phyloP scores from a whole-genome alignment of 2,113 vertebrate genomes.

The Petroica traversi region DNA sequence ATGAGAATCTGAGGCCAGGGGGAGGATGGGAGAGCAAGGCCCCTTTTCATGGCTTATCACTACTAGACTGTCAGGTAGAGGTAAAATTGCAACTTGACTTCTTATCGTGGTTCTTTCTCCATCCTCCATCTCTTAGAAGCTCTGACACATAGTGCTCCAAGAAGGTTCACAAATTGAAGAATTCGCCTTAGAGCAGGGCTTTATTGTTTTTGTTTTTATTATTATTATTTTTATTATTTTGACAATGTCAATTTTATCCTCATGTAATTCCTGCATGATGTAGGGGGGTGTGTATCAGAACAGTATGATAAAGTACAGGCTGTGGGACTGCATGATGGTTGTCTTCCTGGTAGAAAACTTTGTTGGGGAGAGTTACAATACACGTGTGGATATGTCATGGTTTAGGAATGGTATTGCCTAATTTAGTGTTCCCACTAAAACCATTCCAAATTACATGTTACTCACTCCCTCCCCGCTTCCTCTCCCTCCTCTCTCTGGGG shows the following conservation, averaged over 20 bases:
- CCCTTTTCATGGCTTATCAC: neutral
- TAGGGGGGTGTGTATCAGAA: neutral
- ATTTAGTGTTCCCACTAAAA: neutral
- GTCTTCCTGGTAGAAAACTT: neutral
- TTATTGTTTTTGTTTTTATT: neutral
- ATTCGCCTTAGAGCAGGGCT: neutral
- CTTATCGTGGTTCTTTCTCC: neutral
- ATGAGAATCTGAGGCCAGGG: rapidly evolving
- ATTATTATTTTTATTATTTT: neutral
- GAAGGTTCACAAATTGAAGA: neutral
- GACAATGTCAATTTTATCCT: neutral
- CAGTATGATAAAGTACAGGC: neutral
- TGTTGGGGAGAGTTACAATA: neutral
- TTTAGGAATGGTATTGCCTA: neutral
- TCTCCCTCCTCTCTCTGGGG: neutral
- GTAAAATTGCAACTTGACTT: neutral
- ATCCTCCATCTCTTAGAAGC: neutral
- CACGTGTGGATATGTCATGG: rapidly evolving
- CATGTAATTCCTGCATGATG: neutral
- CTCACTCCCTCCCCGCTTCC: rapidly evolving
- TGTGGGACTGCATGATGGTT: neutral
- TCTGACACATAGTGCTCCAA: neutral
- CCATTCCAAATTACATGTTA: neutral
- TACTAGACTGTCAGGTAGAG: neutral
- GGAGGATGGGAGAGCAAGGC: no score